Percentiles rank a stretch among this genome's conserved stretches.
Evolutionary conservation across 2,113 vertebrate species (phyloP).

Genomic region (Mirounga angustirostris): DNA sequence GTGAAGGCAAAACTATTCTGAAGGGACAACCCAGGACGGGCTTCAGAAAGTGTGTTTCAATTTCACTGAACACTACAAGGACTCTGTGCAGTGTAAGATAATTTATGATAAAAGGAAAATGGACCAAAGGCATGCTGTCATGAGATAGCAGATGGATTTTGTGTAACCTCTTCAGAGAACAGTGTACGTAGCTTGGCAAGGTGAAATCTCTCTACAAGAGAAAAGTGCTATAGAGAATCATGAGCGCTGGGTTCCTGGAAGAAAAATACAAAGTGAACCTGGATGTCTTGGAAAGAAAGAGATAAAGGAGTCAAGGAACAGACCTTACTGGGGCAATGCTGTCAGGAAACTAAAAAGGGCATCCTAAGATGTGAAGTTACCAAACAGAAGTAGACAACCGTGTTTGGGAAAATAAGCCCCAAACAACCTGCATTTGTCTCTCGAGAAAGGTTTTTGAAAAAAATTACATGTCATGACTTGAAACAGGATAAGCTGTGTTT

Average conservation of each 20-base stretch:
- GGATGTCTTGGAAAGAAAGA: constrained; percentile 53
- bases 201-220: background rate
- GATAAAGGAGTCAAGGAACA: constrained; percentile 39
- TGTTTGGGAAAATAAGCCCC: constrained; percentile 41
- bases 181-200: constrained; percentile 20
- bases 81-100: background rate
- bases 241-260: background rate
- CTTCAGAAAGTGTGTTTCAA: constrained; percentile 51
- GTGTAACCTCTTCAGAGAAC: constrained; percentile 46
- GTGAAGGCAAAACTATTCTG: constrained; percentile 43
- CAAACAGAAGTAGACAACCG: background rate
- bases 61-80: background rate
- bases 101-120: constrained; percentile 68
- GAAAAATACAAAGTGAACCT: constrained; percentile 60
- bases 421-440: background rate
- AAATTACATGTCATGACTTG: background rate
- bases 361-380: background rate
- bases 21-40: background rate
- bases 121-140: constrained; percentile 29
- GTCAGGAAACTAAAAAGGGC: background rate
- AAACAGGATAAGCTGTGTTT: background rate
- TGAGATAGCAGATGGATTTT: background rate
- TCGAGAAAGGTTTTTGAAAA: constrained; percentile 41
- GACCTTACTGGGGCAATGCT: background rate
- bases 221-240: background rate